Evolutionary conservation across 2,113 vertebrate species (phyloP), one percentile per base, ranked within the genome.

Genomic region (Spea multiplicata): DNA sequence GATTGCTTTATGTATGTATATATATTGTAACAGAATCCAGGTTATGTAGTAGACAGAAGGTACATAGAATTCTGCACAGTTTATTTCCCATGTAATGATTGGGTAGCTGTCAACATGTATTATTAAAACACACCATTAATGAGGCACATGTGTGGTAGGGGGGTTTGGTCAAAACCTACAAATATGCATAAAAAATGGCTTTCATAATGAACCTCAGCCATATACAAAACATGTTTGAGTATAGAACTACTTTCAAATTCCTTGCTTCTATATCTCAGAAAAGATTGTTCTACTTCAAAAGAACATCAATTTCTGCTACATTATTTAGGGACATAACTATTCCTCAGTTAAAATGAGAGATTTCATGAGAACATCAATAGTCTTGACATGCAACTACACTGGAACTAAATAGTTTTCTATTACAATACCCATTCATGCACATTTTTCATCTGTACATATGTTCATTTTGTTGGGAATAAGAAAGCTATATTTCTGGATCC

Each of bases 341-440:
- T 59, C 10, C 55, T 59, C 10, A 9, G 55, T 13, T 12, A 59
- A 30, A 59, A 59, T 12, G 55, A 59, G 12, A 59, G 55, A 59
- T 59, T 59, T 59, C 55, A 59, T 2, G 4, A 59, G 55, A 59
- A 59, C 55, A 59, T 59, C 55, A 59, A 59, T 59, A 59, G 55
- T 59, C 55, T 59, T 59, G 55, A 59, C 55, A 59, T 59, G 14
- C 14, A 13, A 59, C 55, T 59, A 59, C 55, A 59, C 10, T 59
- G 12, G 55, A 59, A 59, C 55, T 59, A 13, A 59, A 59, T 59
- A 59, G 55, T 59, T 59, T 59, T 59, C 55, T 2, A 59, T 59
- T 59, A 59, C 55, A 59, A 59, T 59, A 59, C 12, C 55, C 55
- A 59, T 59, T 59, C 9, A 59, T 59, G 55, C 55, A 59, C 55